phyloP scores from a whole-genome alignment of 2,113 vertebrate species.

The Pica pica region DNA sequence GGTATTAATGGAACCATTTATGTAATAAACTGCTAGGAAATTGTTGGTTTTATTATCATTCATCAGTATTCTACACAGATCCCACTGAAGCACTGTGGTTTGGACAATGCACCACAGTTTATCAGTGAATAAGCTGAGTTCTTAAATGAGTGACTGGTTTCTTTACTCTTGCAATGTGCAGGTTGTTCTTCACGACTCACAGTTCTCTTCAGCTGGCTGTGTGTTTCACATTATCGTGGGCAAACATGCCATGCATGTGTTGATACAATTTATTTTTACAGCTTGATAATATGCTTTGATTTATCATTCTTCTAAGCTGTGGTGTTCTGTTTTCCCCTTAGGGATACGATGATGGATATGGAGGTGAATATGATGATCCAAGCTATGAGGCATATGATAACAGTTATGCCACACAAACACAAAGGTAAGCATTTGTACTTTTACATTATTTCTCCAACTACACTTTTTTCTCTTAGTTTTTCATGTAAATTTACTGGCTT shows the following conservation, averaged over 20 bases:
- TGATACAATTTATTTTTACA: not conserved
- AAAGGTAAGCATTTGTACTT: slow-evolving; percentile 78
- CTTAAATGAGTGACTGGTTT: slow-evolving; percentile 50
- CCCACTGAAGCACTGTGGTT: not conserved
- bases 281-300: not conserved
- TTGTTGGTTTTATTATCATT: slow-evolving; percentile 18
- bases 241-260: not conserved
- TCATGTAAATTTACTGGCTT: not conserved
- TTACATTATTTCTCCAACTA: not conserved
- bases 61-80: slow-evolving; percentile 54
- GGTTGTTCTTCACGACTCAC: not conserved
- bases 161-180: not conserved
- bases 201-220: not conserved
- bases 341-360: slow-evolving; percentile 94
- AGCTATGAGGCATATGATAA: slow-evolving; percentile 90
- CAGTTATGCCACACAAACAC: slow-evolving; percentile 86
- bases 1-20: slow-evolving; percentile 32
- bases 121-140: slow-evolving; percentile 30
- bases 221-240: not conserved
- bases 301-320: not conserved
- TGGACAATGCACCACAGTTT: not conserved
- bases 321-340: slow-evolving; percentile 48
- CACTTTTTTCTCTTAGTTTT: not conserved
- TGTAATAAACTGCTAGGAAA: slow-evolving; percentile 52
- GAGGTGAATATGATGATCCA: slow-evolving; percentile 92